Evolutionary conservation across 2,797 vertebrate genomes (phyloP).

Genomic region (Diglossa cyanea): DNA sequence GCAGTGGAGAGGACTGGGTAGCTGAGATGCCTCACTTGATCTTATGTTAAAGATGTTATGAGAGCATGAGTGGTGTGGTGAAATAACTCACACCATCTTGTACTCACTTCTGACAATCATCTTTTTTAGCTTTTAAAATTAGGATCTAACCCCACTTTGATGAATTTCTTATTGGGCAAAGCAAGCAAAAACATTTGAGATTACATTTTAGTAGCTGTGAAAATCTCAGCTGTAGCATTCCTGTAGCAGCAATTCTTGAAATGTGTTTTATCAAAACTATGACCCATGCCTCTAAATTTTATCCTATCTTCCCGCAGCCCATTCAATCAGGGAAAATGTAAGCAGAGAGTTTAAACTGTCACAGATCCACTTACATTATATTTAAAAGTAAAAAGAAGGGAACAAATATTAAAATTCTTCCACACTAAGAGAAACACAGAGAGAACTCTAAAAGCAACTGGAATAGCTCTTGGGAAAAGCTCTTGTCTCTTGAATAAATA

Average conservation of each 20-base stretch:
- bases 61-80: background rate
- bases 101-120: background rate
- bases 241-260: background rate
- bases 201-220: background rate
- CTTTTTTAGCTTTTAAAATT: background rate
- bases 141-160: background rate
- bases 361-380: background rate
- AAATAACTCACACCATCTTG: background rate
- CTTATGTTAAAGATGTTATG: background rate
- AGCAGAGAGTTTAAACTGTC: background rate
- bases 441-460: background rate
- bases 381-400: constrained; percentile 11
- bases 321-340: background rate
- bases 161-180: background rate
- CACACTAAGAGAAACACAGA: background rate
- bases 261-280: background rate
- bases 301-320: background rate
- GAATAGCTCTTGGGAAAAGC: constrained; percentile 16
- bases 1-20: no score
- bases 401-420: constrained; percentile 21
- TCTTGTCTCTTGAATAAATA: constrained; percentile 28
- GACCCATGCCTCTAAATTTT: constrained; percentile 1
- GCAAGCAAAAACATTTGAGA: background rate
- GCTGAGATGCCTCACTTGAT: background rate
- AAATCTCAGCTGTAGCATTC: background rate